Conservation (phyloP, 2,888 invertebrate genomes). For the Acleris holmiana region DNA sequence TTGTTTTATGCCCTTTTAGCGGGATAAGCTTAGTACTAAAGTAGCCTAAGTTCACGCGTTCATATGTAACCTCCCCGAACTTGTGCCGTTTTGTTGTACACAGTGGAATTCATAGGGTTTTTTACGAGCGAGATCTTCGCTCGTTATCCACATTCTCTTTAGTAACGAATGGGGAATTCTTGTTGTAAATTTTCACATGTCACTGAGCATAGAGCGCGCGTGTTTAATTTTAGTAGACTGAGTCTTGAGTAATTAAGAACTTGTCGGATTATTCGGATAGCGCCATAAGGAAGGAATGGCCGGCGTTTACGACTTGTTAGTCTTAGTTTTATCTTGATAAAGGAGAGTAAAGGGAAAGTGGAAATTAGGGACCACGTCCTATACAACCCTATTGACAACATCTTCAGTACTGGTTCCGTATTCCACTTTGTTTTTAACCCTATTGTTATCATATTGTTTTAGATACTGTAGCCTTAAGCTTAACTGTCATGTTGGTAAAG, state of each 20-base stretch:
- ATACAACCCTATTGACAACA: no score
- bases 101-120: slow-evolving; percentile 39
- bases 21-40: slow-evolving; percentile 33
- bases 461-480: no score
- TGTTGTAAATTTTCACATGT: slow-evolving; percentile 63
- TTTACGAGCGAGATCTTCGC: slow-evolving; percentile 50
- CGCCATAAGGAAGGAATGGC: not conserved
- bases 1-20: slow-evolving; percentile 53
- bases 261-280: not conserved
- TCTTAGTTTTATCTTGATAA: not conserved
- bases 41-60: not conserved
- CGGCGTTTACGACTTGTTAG: slow-evolving; percentile 1
- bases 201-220: slow-evolving; percentile 48
- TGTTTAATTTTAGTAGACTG: slow-evolving; percentile 37
- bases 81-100: slow-evolving; percentile 6
- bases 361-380: no score
- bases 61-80: not conserved
- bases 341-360: not conserved
- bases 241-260: slow-evolving; percentile 18
- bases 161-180: slow-evolving; percentile 52
- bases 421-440: no score
- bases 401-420: no score
- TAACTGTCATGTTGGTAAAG: no score
- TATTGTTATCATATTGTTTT: no score
- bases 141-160: slow-evolving; percentile 52